Conservation (phyloP, 2,888 invertebrate genomes). For the Stomorhina lunata region DNA sequence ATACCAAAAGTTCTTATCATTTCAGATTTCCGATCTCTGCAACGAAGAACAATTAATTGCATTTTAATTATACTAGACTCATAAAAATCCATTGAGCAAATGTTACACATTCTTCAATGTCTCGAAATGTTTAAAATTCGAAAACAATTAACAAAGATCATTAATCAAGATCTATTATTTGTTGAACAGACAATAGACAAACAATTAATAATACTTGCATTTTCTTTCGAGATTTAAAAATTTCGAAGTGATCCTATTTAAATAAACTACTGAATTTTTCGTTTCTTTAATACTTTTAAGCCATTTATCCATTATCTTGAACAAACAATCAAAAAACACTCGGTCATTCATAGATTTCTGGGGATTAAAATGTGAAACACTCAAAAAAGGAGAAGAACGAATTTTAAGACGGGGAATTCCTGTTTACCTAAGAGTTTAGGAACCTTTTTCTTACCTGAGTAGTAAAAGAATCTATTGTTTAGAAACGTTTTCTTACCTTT, state of each 20-base stretch:
- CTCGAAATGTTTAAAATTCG: neutral
- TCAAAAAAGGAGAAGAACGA: neutral
- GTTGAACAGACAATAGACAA: no score
- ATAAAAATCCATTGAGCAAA: neutral
- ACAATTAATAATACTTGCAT: neutral
- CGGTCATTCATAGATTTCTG: conserved; percentile 18
- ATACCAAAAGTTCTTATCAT: neutral
- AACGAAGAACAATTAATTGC: neutral
- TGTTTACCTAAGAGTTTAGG: neutral
- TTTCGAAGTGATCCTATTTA: neutral
- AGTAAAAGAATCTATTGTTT: neutral
- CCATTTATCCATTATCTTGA: neutral
- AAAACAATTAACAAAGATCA: neutral
- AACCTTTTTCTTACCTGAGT: conserved; percentile 25
- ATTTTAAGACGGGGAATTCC: conserved; percentile 11
- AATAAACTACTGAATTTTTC: neutral
- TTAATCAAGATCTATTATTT: no score
- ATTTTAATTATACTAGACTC: neutral
- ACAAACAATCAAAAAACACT: neutral
- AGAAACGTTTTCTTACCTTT: no score
- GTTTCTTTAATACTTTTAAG: neutral
- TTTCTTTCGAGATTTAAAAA: neutral
- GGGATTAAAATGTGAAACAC: conserved; percentile 11
- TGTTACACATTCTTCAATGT: neutral
- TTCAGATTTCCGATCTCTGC: neutral